Conservation (phyloP, 2,797 vertebrate species). For the Protosalanx chinensis region DNA sequence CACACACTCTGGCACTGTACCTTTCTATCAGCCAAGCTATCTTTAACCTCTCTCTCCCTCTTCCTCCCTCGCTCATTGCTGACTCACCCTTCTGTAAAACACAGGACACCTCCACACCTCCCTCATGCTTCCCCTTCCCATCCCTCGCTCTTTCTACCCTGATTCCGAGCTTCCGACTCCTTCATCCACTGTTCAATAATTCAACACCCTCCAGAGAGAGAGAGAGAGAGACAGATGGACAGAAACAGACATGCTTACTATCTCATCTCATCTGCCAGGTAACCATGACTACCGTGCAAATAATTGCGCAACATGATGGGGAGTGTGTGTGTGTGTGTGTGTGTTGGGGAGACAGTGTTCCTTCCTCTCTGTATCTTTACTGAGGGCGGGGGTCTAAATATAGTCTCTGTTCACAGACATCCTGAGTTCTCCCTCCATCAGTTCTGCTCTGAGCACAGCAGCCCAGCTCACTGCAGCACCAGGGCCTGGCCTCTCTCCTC, state of each 20-base stretch:
- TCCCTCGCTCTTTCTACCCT: background rate
- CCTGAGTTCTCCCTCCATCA: background rate
- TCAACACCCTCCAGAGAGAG: slow-evolving; percentile 53
- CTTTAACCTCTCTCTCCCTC: slow-evolving; percentile 33
- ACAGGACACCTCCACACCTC: background rate
- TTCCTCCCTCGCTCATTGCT: slow-evolving; percentile 19
- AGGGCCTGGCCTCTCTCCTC: background rate
- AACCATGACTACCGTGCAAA: slow-evolving; percentile 25
- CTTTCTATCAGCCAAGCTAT: slow-evolving; percentile 47
- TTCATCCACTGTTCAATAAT: slow-evolving; percentile 64
- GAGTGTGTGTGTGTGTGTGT: background rate
- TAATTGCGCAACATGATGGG: slow-evolving; percentile 2
- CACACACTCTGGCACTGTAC: slow-evolving; percentile 15
- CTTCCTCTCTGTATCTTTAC: slow-evolving; percentile 26
- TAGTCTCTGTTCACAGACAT: slow-evolving; percentile 28
- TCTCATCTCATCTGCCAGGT: slow-evolving; percentile 1
- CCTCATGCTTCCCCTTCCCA: background rate
- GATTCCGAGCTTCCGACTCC: slow-evolving; percentile 29
- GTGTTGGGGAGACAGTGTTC: slow-evolving; percentile 29
- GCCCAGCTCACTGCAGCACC: background rate
- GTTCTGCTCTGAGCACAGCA: background rate
- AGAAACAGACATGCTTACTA: background rate
- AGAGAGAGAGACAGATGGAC: slow-evolving; percentile 2
- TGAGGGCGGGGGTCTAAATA: slow-evolving; percentile 46
- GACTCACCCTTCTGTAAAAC: background rate